Evolutionary conservation across 1,140 invertebrate species (phyloP).

Genomic region (Bombyx mandarina): DNA sequence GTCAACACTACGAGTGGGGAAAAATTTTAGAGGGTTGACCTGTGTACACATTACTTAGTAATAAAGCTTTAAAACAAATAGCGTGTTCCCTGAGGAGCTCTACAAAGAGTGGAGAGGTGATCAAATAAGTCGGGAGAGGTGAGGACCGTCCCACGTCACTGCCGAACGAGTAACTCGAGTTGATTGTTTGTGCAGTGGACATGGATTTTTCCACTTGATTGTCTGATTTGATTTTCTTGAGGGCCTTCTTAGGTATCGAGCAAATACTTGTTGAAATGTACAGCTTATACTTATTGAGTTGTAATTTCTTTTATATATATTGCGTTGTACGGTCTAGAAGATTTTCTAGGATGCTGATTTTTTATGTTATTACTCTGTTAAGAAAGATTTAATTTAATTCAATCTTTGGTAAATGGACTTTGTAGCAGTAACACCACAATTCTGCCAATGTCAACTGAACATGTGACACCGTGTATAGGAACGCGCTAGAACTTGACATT

Average conservation of each 20-base stretch:
- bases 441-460: no score
- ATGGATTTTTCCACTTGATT: conserved; percentile 69
- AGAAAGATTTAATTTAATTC: no score
- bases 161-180: conserved; percentile 52
- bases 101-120: conserved; percentile 27
- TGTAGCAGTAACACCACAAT: no score
- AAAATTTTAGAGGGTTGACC: conserved; percentile 65
- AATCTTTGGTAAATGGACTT: no score
- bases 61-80: conserved; percentile 71
- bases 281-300: not conserved
- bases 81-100: conserved; percentile 30
- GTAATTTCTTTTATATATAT: no score
- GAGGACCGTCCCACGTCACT: conserved; percentile 51
- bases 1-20: conserved; percentile 31
- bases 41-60: conserved; percentile 69
- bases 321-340: no score
- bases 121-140: conserved; percentile 47
- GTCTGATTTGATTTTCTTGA: conserved; percentile 66
- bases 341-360: no score
- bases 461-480: no score
- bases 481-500: no score
- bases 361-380: no score
- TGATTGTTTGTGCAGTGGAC: conserved; percentile 65
- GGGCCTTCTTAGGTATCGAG: conserved; percentile 38
- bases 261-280: conserved; percentile 20